Evolutionary conservation across 2,888 invertebrate species (phyloP), one percentile per base, ranked within the genome.

Genomic region (Asteroscopus sphinx): DNA sequence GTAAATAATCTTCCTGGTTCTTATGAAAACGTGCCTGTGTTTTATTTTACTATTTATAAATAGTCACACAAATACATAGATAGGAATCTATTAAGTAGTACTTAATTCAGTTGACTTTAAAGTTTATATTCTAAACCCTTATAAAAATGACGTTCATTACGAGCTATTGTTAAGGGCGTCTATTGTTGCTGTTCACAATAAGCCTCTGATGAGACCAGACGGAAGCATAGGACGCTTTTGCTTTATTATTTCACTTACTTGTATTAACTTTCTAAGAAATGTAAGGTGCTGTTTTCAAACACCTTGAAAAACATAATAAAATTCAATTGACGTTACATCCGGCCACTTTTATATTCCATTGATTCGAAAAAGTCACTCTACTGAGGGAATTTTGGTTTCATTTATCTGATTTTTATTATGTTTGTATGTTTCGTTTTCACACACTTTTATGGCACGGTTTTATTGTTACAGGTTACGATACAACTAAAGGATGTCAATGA

Each of bases 401-500:
- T 53, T 66, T 61, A 54, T 59, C 37, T 39, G 45, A 28, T 37
- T 64, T 57, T 62, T 70, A 64, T 69, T 63, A 28, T 54, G 36
- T 73, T 65, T 61, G 44, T 56, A 52, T 58, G 56, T 52, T 44
- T 61, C 57, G 37, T 62, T 60, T 58, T 65, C 66, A 66, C 55
- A 76, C 68, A 62, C 32, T 52, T 62, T 47, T 71, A 59, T 58
- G 47, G 28, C 35, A 61, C 60, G 42, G 42, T 68, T 48, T 69
- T 69, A 67, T 77, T 63, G 79, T 88, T 71, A 55, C 94, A 98
- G 98, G 98, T 98, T 54, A 97, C 97, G 46, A 96, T 99, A 70
- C 96, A 96, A 64, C 94, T 99, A 49, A 96, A 97, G 84, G 99
- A 99, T 89, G 97, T 98, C 65, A 99, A 99, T 92, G 99, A 99